Evolutionary conservation across 2,888 invertebrate genomes (phyloP).

Genomic region (Idaea straminata): DNA sequence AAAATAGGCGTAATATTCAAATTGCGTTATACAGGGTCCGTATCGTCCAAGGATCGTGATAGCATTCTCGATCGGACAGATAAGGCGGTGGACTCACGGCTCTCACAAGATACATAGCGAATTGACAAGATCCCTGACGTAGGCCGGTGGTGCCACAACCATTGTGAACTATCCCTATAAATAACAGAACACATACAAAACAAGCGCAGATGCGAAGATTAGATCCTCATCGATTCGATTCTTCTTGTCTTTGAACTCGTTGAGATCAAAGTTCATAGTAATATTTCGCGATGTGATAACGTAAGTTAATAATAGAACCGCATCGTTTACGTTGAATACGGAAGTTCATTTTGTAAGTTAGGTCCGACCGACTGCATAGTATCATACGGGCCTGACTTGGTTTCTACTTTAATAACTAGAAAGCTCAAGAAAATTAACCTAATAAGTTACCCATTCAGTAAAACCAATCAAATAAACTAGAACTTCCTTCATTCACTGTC

Average conservation of each 20-base stretch:
- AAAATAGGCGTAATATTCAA: conserved; percentile 40
- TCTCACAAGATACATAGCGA: conserved; percentile 52
- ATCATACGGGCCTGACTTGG: too few species aligned
- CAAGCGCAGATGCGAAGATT: conserved; percentile 68
- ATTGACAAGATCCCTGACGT: conserved; percentile 53
- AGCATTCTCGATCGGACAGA: conserved; percentile 60
- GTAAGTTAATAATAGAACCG: not conserved
- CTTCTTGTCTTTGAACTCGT: conserved; percentile 56
- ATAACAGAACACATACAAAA: conserved; percentile 50
- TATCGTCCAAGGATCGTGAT: conserved; percentile 50
- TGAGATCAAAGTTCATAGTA: conserved; percentile 44
- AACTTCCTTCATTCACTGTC: conserved; percentile 26
- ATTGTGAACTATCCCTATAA: conserved; percentile 36
- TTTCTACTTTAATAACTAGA: too few species aligned
- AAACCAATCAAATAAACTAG: conserved; percentile 20
- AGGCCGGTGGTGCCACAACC: conserved; percentile 36
- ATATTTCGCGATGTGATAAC: conserved; percentile 28
- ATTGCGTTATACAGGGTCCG: conserved; percentile 41
- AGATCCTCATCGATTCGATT: conserved; percentile 60
- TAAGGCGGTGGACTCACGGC: conserved; percentile 56
- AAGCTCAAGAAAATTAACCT: conserved; percentile 7
- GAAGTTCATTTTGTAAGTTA: too few species aligned
- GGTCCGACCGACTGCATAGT: too few species aligned
- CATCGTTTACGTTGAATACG: too few species aligned
- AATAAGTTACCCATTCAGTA: conserved; percentile 25